Percentiles rank a stretch among this genome's conserved stretches.
Conservation (phyloP, 1,140 invertebrate species). For the Paralvinella palmiformis region DNA sequence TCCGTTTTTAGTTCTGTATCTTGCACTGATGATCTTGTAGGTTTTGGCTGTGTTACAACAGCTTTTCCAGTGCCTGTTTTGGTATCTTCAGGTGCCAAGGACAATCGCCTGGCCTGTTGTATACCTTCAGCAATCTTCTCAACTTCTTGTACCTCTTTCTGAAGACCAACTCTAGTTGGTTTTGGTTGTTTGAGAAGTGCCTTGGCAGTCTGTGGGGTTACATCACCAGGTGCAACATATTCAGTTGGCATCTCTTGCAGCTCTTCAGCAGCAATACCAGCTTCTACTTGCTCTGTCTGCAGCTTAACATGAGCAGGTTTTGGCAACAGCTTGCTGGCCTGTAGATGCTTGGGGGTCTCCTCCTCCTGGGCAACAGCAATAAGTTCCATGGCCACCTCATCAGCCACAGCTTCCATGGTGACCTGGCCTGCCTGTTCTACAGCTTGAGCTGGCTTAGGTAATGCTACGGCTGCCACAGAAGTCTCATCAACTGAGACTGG, state of each 20-base stretch:
- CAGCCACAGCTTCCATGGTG: constrained; percentile 31
- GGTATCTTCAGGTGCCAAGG: constrained; percentile 7
- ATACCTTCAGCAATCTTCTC: background rate
- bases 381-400: constrained; percentile 24
- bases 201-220: background rate
- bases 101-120: background rate
- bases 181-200: background rate
- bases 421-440: constrained; percentile 26
- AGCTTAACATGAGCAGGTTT: constrained; percentile 24
- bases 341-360: background rate
- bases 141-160: background rate
- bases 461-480: constrained; percentile 31
- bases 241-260: background rate
- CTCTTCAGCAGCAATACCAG: constrained; percentile 2
- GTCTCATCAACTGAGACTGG: constrained; percentile 26
- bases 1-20: background rate
- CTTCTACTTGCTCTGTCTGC: background rate
- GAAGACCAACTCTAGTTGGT: background rate
- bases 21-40: constrained; percentile 12
- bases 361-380: background rate
- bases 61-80: background rate
- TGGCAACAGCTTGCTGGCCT: background rate
- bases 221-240: constrained; percentile 4
- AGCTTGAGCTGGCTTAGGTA: constrained; percentile 17
- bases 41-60: constrained; percentile 1